phyloP scores from a whole-genome alignment of 2,113 vertebrate genomes.

The Polypterus senegalus region DNA sequence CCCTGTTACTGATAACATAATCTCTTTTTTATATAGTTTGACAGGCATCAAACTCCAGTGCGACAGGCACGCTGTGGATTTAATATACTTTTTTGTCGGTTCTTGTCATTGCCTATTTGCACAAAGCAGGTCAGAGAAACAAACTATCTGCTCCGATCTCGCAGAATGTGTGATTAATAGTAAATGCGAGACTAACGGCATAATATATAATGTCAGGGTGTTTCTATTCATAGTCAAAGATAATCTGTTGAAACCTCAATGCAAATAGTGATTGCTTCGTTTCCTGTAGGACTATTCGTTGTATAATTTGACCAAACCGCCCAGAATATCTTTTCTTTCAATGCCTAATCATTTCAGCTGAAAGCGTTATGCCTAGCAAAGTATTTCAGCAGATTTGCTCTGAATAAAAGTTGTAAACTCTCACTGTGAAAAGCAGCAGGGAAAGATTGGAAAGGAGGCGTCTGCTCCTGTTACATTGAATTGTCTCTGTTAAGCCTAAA shows the following conservation, averaged over 20 bases:
- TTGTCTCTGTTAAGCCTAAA: too few relatives aligned
- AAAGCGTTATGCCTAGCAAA: too few relatives aligned
- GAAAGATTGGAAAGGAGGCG: too few relatives aligned
- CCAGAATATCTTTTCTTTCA: not conserved
- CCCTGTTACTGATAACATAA: slow-evolving; percentile 60
- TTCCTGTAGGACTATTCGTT: too few relatives aligned
- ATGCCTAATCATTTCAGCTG: too few relatives aligned
- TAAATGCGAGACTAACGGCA: slow-evolving; percentile 37
- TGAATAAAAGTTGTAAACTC: too few relatives aligned
- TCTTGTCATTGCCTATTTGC: slow-evolving; percentile 59
- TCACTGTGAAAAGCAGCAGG: too few relatives aligned
- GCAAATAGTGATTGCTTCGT: slow-evolving; percentile 13
- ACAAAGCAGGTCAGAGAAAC: slow-evolving; percentile 45
- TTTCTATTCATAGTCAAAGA: slow-evolving; percentile 8
- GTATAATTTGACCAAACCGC: not conserved
- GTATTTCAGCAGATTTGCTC: too few relatives aligned
- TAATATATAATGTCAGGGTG: slow-evolving; percentile 23
- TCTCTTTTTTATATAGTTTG: slow-evolving; percentile 61
- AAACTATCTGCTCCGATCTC: slow-evolving; percentile 43
- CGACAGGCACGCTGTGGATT: slow-evolving; percentile 38
- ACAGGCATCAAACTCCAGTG: slow-evolving; percentile 63
- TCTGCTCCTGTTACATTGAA: too few relatives aligned
- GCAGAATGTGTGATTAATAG: slow-evolving; percentile 37
- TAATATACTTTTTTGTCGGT: slow-evolving; percentile 38
- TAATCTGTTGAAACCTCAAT: slow-evolving; percentile 21